Base-by-base conservation (phyloP, 2,797 vertebrate genomes). In the Rhodeus uyekii region DNA sequence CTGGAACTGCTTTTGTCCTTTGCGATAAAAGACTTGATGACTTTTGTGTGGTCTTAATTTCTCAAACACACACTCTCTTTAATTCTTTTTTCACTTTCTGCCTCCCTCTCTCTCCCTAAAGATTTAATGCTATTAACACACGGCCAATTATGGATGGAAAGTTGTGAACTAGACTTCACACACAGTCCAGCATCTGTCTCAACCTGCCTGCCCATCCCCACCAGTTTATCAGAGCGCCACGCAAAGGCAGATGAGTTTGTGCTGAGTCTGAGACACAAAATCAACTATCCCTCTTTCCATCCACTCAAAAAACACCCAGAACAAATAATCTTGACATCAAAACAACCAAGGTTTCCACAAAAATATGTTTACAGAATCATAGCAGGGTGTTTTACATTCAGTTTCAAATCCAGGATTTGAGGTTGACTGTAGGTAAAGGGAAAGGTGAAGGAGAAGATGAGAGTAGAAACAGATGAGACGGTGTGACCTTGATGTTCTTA, bases 1-100 rank as follows among this genome's bases (percentile, higher is more conserved):
- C 80, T 81, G 81, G 82, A 87, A 85, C 82, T 77, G 85, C 87
- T 89, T 93, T 91, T 91, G 92, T 92, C 94, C 93, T 95, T 94
- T 87, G 89, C 91, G 90, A 91, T 94, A 93, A 95, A 94, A 84
- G 79, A 85, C 88, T 78, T 89, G 88, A 89, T 53, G 84, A 86
- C 84, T n/a, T 73, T 78, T 80, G 81, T 86, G 87, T 89, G 61
- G 80, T 80, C 86, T 86, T 63, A n/a, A 74, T 72, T 78, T 80
- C 78, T 88, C 85, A 85, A 88, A 50, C 39, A 86, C 55, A 38
- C 34, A 42, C 83, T 88, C 58, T 46, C 24, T 65, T 24, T 27
- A 29, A 44, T 14, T 77, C 84, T 81, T 83, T 81, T 48, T 32
- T 53, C 32, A 78, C 81, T 14, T 86, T 83, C 83, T 86, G 81